These are phyloP conservation scores for Prunella strophiata DNA, from an alignment of 2,797 vertebrate genomes.

Conservation along the genomic window DNA sequence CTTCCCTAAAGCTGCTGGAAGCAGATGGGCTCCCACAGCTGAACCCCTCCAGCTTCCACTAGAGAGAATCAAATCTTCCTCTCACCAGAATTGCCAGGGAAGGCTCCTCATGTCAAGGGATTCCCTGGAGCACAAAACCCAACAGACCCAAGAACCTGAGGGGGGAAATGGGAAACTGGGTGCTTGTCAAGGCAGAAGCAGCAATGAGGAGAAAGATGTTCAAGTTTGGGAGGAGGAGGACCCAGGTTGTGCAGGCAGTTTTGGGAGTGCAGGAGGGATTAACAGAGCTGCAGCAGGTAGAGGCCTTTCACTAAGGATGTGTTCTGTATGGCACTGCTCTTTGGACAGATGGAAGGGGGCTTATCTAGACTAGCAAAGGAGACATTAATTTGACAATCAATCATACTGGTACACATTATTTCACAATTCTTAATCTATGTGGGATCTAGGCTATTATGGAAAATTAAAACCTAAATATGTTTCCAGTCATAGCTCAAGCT, in stretches of 20 bases:
- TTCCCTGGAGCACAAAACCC: neutral
- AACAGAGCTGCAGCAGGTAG: neutral
- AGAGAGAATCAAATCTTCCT: neutral
- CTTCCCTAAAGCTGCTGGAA: neutral
- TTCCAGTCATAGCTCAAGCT: neutral
- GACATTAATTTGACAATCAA: neutral
- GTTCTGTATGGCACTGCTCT: neutral
- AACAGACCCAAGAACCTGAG: neutral
- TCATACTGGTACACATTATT: neutral
- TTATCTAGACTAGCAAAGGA: slow-evolving; percentile 4
- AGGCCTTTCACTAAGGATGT: neutral
- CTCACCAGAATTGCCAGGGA: neutral
- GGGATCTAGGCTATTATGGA: neutral
- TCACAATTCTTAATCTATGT: neutral
- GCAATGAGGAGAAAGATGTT: neutral
- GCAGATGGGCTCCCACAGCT: neutral
- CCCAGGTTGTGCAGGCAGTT: neutral
- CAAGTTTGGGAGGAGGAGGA: neutral
- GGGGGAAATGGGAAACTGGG: neutral
- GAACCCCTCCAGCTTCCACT: neutral
- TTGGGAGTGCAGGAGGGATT: neutral
- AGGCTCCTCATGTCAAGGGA: neutral
- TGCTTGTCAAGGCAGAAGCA: neutral
- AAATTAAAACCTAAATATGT: slow-evolving; percentile 31
- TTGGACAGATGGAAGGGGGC: slow-evolving; percentile 18